phyloP scores from a whole-genome alignment of 2,113 vertebrate genomes.

The Amphiprion ocellaris region DNA sequence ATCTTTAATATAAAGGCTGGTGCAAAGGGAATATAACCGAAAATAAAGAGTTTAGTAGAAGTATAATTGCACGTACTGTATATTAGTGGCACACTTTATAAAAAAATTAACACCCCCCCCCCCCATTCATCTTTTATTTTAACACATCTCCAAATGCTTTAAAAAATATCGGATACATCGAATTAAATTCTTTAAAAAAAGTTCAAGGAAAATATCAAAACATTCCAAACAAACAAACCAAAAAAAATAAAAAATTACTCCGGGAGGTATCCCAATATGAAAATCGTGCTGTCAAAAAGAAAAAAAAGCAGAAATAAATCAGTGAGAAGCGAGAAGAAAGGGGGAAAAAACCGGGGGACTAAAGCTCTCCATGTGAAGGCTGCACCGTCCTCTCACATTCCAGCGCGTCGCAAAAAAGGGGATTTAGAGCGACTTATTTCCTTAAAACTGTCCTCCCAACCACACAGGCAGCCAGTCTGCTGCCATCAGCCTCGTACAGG shows the following conservation, averaged over 20 bases:
- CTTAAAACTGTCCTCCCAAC: constrained; percentile 81
- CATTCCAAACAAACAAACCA: neutral
- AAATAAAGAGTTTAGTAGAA: too few species aligned
- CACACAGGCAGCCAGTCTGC: constrained; percentile 74
- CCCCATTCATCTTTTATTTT: neutral
- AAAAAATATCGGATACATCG: neutral
- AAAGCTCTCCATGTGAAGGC: constrained; percentile 56
- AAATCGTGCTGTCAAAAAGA: neutral
- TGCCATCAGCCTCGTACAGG: constrained; percentile 57
- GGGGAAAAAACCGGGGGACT: constrained; percentile 6
- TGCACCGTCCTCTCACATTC: constrained; percentile 74
- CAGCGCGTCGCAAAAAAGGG: constrained; percentile 73
- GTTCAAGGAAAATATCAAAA: neutral
- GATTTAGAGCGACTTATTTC: constrained; percentile 82
- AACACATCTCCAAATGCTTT: neutral
- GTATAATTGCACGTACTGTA: too few species aligned
- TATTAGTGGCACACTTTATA: neutral
- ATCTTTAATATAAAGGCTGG: too few species aligned
- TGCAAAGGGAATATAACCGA: too few species aligned
- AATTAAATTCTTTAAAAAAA: neutral
- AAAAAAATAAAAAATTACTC: neutral
- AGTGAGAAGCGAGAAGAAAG: neutral
- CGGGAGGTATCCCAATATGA: neutral
- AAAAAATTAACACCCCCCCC: neutral
- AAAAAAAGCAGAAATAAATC: constrained; percentile 11